Base-by-base conservation (phyloP, 1,140 invertebrate species). In the Chironomus tepperi region DNA sequence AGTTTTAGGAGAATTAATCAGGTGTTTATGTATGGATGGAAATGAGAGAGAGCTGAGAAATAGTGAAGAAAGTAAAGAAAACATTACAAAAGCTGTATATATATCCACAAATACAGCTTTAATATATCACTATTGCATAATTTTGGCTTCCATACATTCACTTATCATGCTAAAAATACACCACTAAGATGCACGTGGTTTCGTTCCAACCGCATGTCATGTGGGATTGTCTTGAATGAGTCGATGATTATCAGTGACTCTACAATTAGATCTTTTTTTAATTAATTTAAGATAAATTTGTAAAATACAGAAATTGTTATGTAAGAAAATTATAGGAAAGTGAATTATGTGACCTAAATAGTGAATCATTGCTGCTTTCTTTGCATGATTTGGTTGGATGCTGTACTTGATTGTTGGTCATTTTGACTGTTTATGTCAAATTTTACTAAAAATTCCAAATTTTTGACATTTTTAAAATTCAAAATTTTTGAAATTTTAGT, bases 71-170 rank as follows among this genome's bases (percentile, higher is more conserved):
- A 57, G 47, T 47, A 47, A 47, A 47, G 8, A 47, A 47, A 47
- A 47, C 43, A 47, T 47, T 47, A 47, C 43, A 57, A 57, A 57
- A 12, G 47, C 8, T n/a, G 5, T 57, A 57, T n/a, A 57, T 57
- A 57, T n/a, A 34, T 34, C 24, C 24, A 34, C 24, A 34, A 34
- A 34, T 5, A 34, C 24, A 2, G 24, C 24, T 34, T 34, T 34
- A 34, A 57, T 12, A 57, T 57, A n/a, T 57, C 47, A 57, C 47
- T 57, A 57, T 57, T 57, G 47, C 47, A n/a, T 57, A 57, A 57
- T 57, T 57, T 47, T 10, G 15, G 15, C 43, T 47, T 47, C 43
- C 43, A 47, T 57, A n/a, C 47, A 57, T 57, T n/a, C n/a, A 57
- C 47, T 57, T 57, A 57, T 57, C 47, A 57, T 1, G n/a, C 47